These are phyloP conservation scores for Thalassoma bifasciatum DNA, from an alignment of 2,113 vertebrate species.

Conservation along the genomic window DNA sequence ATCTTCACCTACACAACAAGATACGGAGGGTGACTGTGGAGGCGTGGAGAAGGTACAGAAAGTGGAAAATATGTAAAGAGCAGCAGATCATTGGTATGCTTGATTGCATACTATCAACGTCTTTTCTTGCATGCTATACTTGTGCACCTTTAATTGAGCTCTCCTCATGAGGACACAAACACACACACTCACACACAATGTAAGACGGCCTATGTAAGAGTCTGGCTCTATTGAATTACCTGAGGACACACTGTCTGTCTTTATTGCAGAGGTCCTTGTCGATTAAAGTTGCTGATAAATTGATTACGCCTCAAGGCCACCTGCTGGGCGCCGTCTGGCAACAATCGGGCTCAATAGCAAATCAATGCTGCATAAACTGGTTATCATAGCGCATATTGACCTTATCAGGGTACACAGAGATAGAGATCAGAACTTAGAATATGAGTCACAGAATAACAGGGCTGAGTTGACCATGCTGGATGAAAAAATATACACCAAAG, in stretches of 20 bases:
- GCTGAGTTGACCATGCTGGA: slow-evolving; percentile 26
- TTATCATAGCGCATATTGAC: slow-evolving; percentile 73
- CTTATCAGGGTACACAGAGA: slow-evolving; percentile 60
- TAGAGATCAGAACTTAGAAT: slow-evolving; percentile 48
- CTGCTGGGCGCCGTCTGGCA: slow-evolving; percentile 78
- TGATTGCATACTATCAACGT: not conserved
- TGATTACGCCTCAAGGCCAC: slow-evolving; percentile 78
- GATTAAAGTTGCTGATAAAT: slow-evolving; percentile 80
- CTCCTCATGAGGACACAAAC: not conserved
- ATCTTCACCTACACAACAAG: slow-evolving; percentile 73
- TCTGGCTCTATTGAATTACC: slow-evolving; percentile 73
- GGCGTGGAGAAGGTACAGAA: slow-evolving; percentile 26
- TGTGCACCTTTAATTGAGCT: not conserved
- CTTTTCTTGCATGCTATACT: not conserved
- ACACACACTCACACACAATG: slow-evolving; percentile 3
- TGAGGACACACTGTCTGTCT: slow-evolving; percentile 75
- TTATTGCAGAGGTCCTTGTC: slow-evolving; percentile 76
- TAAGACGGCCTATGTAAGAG: slow-evolving; percentile 39
- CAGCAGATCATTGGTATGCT: not conserved
- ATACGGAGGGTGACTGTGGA: slow-evolving; percentile 53
- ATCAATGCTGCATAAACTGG: slow-evolving; percentile 75
- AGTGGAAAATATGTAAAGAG: slow-evolving; percentile 23
- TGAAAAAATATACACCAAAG: slow-evolving; percentile 19
- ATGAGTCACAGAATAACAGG: slow-evolving; percentile 23
- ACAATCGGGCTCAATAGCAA: slow-evolving; percentile 73